Evolutionary conservation across 92 coral and sea anemone genomes (phyloP), one percentile per base, ranked within the genome.

Genomic region (Nematostella vectensis): DNA sequence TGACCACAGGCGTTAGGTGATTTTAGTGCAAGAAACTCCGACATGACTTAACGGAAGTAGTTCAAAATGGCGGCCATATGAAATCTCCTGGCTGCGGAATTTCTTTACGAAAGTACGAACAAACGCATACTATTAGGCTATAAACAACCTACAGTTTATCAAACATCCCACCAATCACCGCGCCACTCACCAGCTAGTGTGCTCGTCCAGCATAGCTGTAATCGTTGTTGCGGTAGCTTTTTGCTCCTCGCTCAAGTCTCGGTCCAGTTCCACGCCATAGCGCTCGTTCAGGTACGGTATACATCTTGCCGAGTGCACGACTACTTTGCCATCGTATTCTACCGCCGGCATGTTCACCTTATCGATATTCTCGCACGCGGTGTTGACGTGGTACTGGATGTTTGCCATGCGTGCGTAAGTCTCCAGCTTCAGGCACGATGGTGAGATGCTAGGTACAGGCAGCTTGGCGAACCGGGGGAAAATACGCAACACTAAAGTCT

Each of bases 311-410:
- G 89, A 81, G 61, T 85, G 93, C 18, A 79, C 96, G 13, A 78
- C 68, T 17, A 48, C 57, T 9, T 38, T 44, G 0, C 89, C 85
- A 58, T 83, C 67, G 53, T 72, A 79, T 52, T 74, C 87, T 16
- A 88, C 71, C 85, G 85, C 83, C 0, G 96, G 93, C 61, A 83
- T 66, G 50, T 87, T 82, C 0, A 87, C 91, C 67, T 87, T 87
- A 61, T 55, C 71, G 15, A 79, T 76, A 53, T 77, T 74, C 27
- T 66, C 74, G 37, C 72, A 54, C 40, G 78, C 69, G 38, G 62
- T 56, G 25, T 65, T 73, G 33, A 71, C 67, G 59, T 74, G 71
- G 78, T 83, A 83, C 26, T 87, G 83, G 51, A 88, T 78, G 28
- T 48, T 75, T 30, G 93, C 63, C 96, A 88, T 88, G 20, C 86